Conservation (phyloP, 1,140 invertebrate genomes). For the Lordiphosa clarofinis region DNA sequence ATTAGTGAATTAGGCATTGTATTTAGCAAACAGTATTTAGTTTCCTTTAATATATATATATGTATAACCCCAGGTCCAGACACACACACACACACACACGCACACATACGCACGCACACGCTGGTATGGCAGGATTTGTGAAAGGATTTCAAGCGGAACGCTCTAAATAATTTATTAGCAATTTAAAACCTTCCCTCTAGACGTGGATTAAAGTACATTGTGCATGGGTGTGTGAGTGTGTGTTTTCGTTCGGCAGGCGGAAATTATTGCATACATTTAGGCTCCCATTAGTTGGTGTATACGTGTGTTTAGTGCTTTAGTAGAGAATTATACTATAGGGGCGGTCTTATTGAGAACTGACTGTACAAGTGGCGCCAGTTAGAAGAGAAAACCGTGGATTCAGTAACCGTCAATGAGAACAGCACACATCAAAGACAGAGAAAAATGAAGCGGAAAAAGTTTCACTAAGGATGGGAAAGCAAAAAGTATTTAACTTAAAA, state of each 20-base stretch:
- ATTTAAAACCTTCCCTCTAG: conserved; percentile 24
- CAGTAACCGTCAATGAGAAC: too few species aligned
- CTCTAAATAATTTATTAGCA: conserved; percentile 38
- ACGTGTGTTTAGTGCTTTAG: conserved; percentile 19
- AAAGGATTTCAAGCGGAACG: not conserved
- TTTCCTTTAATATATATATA: conserved; percentile 9
- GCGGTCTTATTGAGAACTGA: too few species aligned
- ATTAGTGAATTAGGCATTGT: conserved; percentile 65
- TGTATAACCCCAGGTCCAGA: not conserved
- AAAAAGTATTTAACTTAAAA: too few species aligned
- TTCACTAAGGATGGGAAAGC: too few species aligned
- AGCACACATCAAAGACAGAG: too few species aligned
- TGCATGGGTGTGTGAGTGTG: not conserved
- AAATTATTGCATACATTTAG: conserved; percentile 40
- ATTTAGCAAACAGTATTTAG: conserved; percentile 66
- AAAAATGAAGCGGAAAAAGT: too few species aligned
- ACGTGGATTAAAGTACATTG: not conserved
- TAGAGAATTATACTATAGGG: not conserved
- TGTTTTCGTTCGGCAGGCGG: not conserved
- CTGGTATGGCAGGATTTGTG: conserved; percentile 2
- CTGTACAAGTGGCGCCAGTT: too few species aligned
- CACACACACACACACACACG: conserved; percentile 3
- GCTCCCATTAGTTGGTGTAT: conserved; percentile 35
- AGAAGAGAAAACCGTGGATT: too few species aligned
- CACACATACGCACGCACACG: not conserved